These are phyloP conservation scores for Ictalurus furcatus DNA, from an alignment of 2,113 vertebrate species.

Conservation along the genomic window DNA sequence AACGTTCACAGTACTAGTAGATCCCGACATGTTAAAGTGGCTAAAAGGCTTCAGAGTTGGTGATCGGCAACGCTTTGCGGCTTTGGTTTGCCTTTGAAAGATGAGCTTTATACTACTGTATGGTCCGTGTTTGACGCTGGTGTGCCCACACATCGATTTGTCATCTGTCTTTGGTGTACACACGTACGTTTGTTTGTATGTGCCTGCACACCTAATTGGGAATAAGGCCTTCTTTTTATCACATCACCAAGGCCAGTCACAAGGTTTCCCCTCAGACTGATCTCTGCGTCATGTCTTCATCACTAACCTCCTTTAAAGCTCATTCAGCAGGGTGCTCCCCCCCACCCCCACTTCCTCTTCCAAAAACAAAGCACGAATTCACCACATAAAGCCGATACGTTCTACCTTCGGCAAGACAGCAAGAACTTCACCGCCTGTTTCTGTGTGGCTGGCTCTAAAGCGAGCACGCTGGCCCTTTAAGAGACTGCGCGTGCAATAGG, in stretches of 20 bases:
- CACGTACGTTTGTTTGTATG: neutral
- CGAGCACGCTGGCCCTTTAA: slow-evolving; percentile 52
- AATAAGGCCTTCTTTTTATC: neutral
- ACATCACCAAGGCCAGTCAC: neutral
- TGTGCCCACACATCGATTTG: neutral
- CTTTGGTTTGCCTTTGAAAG: slow-evolving; percentile 11
- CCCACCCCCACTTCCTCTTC: neutral
- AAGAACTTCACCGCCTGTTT: neutral
- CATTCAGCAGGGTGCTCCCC: neutral
- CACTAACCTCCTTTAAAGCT: neutral
- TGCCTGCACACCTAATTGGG: neutral
- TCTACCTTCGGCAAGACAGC: neutral
- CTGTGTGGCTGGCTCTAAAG: neutral
- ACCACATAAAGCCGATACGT: neutral
- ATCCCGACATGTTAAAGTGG: neutral
- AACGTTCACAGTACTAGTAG: neutral
- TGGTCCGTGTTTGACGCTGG: neutral
- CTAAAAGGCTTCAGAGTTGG: neutral
- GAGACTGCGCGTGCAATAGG: slow-evolving; percentile 44
- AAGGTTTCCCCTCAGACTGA: neutral
- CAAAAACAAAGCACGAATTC: slow-evolving; percentile 15
- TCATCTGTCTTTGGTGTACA: neutral
- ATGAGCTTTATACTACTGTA: neutral
- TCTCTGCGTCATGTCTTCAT: neutral
- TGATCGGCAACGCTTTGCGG: neutral